Evolutionary conservation across 2,797 vertebrate genomes (phyloP), one percentile per base, ranked within the genome.

Genomic region (Pipistrellus kuhlii): DNA sequence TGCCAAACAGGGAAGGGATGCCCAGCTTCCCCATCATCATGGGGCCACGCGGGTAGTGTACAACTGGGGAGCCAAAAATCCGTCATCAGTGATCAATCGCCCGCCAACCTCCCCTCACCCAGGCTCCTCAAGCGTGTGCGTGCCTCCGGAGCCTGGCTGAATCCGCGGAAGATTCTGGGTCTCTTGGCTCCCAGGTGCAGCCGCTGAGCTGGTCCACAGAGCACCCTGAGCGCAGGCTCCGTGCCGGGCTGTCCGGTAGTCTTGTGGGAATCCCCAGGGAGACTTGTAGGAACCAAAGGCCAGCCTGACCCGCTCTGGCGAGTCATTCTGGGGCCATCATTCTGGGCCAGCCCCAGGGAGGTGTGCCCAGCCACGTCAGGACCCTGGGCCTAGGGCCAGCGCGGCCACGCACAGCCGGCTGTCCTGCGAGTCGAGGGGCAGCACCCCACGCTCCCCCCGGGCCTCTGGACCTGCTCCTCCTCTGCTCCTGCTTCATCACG

Each of bases 91-190:
- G 1, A 64, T 17, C 62, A 0, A 3, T 14, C 27, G 35, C 5
- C 23, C 3, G 0, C 35, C 0, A 41, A 18, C 13, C 11, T 9
- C 32, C 35, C 30, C 27, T 38, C 0, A 0, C 12, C 75, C 6
- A 0, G 68, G 21, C n/a, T 20, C n/a, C 51, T 13, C 35, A 23
- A 17, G 55, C 25, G 13, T 53, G 18, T 8, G 15, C 8, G 15
- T 21, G 62, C 14, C 1, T 0, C 1, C 0, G 3, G 55, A 25
- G 30, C 51, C 55, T 7, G 53, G 30, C 14, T 14, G 30, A 21
- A 4, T 1, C 10, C 12, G 3, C 11, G 20, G 32, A 15, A 44
- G 51, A 23, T 1, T 6, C 27, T 38, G 14, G 32, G 0, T 82
- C 13, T 46, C 8, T 1, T 0, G 2, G 17, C 69, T 35, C 32